Evolutionary conservation across 2,113 vertebrate species (phyloP).

Genomic region (Alligator mississippiensis): DNA sequence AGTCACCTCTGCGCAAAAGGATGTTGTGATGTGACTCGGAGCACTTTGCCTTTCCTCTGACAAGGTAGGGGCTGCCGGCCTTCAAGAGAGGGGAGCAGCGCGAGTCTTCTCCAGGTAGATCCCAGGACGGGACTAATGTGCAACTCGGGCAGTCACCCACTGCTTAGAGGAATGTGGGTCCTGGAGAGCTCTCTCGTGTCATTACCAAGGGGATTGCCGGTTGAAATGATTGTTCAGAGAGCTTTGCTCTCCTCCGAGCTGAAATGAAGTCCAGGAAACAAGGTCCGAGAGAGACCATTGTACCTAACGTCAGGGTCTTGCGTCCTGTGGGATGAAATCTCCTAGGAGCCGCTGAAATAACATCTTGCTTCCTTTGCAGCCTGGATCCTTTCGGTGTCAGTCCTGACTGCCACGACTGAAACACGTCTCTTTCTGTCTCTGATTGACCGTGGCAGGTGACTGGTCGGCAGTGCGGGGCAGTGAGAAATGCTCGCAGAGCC

Average conservation of each 20-base stretch:
- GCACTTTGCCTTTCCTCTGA: neutral
- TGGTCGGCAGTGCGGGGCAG: slow-evolving; percentile 71
- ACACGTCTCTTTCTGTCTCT: slow-evolving; percentile 55
- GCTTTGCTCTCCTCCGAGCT: neutral
- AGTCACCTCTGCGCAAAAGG: slow-evolving; percentile 7
- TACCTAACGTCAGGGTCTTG: neutral
- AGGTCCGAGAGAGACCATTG: neutral
- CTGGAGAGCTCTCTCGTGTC: no score
- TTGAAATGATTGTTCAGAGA: neutral
- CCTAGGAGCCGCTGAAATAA: neutral
- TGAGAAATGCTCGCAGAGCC: slow-evolving; percentile 81
- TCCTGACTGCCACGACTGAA: slow-evolving; percentile 31
- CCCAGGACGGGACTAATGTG: neutral
- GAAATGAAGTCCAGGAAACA: slow-evolving; percentile 28
- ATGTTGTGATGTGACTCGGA: neutral
- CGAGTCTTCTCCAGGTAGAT: neutral
- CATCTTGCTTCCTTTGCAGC: neutral
- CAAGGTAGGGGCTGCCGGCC: neutral
- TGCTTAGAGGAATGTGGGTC: neutral
- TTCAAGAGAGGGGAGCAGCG: slow-evolving; percentile 10
- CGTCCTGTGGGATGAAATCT: neutral
- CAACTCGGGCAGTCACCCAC: neutral
- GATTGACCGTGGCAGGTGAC: slow-evolving; percentile 66
- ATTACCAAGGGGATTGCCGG: no score
- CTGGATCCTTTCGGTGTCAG: neutral